Conservation (phyloP, 2,113 vertebrate species). For the Epinephelus moara region DNA sequence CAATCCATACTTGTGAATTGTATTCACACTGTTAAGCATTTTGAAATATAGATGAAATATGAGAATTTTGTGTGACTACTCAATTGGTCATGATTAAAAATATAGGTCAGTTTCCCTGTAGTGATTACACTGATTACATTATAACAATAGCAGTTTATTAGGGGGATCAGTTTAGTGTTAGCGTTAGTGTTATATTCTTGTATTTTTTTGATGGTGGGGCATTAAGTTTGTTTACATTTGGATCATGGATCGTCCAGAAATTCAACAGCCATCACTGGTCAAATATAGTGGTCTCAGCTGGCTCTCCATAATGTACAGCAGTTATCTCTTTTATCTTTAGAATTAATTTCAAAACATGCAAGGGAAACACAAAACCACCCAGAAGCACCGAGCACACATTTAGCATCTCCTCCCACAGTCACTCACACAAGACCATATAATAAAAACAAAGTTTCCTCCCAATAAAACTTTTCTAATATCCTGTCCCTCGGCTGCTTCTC, state of each 20-base stretch:
- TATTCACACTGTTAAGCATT: background rate
- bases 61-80: background rate
- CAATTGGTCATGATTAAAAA: background rate
- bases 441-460: constrained; percentile 66
- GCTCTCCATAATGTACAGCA: background rate
- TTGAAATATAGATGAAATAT: background rate
- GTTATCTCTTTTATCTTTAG: background rate
- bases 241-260: background rate
- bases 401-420: constrained; percentile 27
- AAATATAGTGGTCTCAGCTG: background rate
- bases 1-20: background rate
- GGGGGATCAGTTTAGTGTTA: background rate
- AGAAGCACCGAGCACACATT: background rate
- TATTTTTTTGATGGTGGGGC: background rate
- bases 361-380: constrained; percentile 14
- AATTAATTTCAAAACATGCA: constrained; percentile 8
- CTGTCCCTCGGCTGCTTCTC: constrained; percentile 63
- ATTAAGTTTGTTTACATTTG: background rate
- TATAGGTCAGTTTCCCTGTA: background rate
- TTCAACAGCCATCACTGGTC: background rate
- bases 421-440: constrained; percentile 34
- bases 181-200: background rate
- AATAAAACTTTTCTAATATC: constrained; percentile 73
- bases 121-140: background rate
- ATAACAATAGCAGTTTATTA: background rate